These are phyloP conservation scores for Aselliscus stoliczkanus DNA, from an alignment of 2,797 vertebrate genomes.

Conservation along the genomic window DNA sequence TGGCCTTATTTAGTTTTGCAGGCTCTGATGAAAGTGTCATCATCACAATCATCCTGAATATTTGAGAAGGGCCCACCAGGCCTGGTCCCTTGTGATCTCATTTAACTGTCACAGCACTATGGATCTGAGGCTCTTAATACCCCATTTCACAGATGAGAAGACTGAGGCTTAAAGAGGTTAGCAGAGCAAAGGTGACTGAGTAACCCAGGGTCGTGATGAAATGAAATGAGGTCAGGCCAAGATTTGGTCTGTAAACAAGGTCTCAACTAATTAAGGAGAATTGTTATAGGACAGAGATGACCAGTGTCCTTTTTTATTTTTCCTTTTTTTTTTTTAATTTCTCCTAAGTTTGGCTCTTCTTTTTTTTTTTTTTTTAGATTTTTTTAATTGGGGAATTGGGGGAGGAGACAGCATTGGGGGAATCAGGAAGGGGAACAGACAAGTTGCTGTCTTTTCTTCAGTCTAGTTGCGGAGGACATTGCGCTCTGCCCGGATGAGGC, in stretches of 20 bases:
- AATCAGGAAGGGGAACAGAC: too few relatives aligned
- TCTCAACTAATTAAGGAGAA: background rate
- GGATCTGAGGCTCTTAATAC: background rate
- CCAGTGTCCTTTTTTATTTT: too few relatives aligned
- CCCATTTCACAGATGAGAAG: background rate
- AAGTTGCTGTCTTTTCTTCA: too few relatives aligned
- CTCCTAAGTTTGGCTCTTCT: too few relatives aligned
- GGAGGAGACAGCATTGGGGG: too few relatives aligned
- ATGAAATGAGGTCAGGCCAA: background rate
- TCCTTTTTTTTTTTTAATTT: background rate
- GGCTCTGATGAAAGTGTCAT: background rate
- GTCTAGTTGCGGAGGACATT: too few relatives aligned
- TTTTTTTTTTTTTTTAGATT: background rate
- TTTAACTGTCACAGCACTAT: background rate
- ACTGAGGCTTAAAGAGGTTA: background rate
- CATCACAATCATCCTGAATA: background rate
- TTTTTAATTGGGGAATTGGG: too few relatives aligned
- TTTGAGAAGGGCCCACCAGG: fast-evolving
- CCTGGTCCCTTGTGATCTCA: background rate
- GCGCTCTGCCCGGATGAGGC: too few relatives aligned
- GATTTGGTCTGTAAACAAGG: background rate
- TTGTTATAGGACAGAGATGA: background rate
- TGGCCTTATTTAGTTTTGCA: background rate
- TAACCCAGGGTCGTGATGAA: background rate
- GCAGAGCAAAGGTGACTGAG: background rate